A percentile compares a stretch with the other conserved stretches of the same genome.
These are phyloP conservation scores for Prosopocoilus inquinatus DNA, from an alignment of 2,888 invertebrate species.

Conservation along the genomic window DNA sequence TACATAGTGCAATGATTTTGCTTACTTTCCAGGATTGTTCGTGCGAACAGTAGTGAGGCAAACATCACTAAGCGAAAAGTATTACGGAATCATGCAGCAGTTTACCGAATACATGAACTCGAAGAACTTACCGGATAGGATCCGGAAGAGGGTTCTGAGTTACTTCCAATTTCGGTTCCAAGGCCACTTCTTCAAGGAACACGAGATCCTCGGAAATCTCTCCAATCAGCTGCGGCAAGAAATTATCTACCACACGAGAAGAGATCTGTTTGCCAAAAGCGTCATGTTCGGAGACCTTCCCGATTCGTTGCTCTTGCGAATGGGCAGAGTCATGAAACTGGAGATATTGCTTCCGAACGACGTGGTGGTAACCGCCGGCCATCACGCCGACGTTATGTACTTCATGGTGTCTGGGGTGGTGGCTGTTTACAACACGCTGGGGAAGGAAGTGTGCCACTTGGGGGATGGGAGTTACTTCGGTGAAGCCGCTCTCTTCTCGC, in stretches of 20 bases:
- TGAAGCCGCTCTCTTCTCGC: conserved; percentile 49
- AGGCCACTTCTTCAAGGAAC: conserved; percentile 46
- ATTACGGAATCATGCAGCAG: conserved; percentile 41
- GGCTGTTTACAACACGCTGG: conserved; percentile 46
- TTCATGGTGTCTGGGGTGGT: conserved; percentile 50
- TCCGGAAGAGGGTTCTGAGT: conserved; percentile 42
- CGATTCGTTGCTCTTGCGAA: conserved; percentile 32
- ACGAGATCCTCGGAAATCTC: conserved; percentile 45
- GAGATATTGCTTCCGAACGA: conserved; percentile 47
- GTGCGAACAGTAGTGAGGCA: conserved; percentile 35
- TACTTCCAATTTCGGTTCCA: conserved; percentile 49
- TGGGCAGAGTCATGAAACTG: conserved; percentile 39
- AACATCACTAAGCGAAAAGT: conserved; percentile 34
- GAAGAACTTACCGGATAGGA: conserved; percentile 46
- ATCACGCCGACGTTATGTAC: conserved; percentile 43
- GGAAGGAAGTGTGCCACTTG: conserved; percentile 52
- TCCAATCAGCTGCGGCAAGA: conserved; percentile 48
- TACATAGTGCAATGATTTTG: neutral
- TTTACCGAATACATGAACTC: conserved; percentile 49
- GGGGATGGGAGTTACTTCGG: conserved; percentile 53
- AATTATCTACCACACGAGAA: conserved; percentile 44
- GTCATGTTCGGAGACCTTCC: conserved; percentile 46
- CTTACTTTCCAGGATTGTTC: conserved; percentile 22
- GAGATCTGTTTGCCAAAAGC: conserved; percentile 40
- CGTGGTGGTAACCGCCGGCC: conserved; percentile 44